phyloP scores from a whole-genome alignment of 2,113 vertebrate genomes.

The Pycnonotus jocosus region DNA sequence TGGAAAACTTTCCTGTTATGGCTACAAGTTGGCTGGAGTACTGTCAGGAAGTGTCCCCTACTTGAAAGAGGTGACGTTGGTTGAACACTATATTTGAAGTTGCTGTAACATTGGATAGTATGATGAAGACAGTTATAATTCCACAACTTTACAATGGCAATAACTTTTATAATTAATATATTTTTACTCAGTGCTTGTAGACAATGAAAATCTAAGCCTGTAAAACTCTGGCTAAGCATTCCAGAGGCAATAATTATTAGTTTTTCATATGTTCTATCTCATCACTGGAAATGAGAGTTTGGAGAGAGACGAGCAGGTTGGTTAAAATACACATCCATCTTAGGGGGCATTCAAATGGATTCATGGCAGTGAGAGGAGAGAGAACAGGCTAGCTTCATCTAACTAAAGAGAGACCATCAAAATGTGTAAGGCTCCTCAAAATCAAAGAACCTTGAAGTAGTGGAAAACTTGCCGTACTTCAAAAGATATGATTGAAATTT shows the following conservation, averaged over 20 bases:
- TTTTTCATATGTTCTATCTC: background rate
- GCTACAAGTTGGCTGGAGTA: background rate
- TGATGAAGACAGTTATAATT: background rate
- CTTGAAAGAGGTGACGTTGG: background rate
- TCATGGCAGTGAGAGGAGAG: background rate
- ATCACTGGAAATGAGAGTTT: background rate
- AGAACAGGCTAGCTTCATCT: background rate
- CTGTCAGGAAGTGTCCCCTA: rapidly evolving
- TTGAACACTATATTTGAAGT: background rate
- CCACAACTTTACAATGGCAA: background rate
- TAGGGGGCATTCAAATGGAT: background rate
- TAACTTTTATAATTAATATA: background rate
- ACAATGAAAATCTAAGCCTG: background rate
- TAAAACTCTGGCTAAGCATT: background rate
- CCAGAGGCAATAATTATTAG: background rate
- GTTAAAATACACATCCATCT: background rate
- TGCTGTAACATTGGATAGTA: background rate
- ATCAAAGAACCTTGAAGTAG: background rate
- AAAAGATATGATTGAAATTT: background rate
- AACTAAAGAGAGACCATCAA: background rate
- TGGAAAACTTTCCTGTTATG: rapidly evolving
- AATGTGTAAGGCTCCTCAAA: background rate
- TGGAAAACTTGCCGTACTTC: background rate
- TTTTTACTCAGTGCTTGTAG: background rate
- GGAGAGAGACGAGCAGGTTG: background rate